Conservation (phyloP, 2,888 invertebrate genomes). For the Drosophila mettleri region DNA sequence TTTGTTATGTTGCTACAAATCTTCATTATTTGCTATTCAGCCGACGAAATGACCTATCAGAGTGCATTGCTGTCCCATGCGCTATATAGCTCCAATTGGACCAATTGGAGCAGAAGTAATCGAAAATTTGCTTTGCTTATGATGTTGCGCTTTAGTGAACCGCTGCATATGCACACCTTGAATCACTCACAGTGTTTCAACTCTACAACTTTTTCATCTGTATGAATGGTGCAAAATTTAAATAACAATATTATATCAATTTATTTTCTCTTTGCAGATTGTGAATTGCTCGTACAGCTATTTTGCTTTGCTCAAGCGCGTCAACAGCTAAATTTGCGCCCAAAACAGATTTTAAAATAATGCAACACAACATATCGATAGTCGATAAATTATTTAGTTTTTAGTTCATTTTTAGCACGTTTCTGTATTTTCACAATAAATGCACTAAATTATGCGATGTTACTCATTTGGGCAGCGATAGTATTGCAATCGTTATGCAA, state of each 20-base stretch:
- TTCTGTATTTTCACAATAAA: constrained; percentile 8
- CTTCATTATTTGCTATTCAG: constrained; percentile 73
- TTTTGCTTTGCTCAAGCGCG: constrained; percentile 73
- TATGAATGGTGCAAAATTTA: constrained; percentile 32
- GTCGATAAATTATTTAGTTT: constrained; percentile 1
- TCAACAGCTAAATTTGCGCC: constrained; percentile 65
- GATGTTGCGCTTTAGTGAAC: constrained; percentile 27
- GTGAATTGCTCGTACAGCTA: constrained; percentile 80
- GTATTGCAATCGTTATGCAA: constrained; percentile 5
- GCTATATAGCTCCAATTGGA: constrained; percentile 65
- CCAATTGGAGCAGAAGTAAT: constrained; percentile 50
- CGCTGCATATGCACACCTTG: constrained; percentile 63
- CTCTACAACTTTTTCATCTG: constrained; percentile 77
- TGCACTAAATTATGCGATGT: constrained; percentile 3
- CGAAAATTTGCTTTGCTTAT: constrained; percentile 45
- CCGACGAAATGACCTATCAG: constrained; percentile 69
- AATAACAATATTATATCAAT: not conserved
- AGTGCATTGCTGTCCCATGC: constrained; percentile 58
- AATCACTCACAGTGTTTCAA: constrained; percentile 73
- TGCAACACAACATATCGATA: constrained; percentile 19
- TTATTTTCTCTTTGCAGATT: constrained; percentile 62
- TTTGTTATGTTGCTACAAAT: constrained; percentile 76
- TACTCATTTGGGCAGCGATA: not conserved
- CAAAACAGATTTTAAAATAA: not conserved
- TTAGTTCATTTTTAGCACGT: not conserved